Conservation (phyloP, 2,888 invertebrate species). For the Chymomyza fuscimana region DNA sequence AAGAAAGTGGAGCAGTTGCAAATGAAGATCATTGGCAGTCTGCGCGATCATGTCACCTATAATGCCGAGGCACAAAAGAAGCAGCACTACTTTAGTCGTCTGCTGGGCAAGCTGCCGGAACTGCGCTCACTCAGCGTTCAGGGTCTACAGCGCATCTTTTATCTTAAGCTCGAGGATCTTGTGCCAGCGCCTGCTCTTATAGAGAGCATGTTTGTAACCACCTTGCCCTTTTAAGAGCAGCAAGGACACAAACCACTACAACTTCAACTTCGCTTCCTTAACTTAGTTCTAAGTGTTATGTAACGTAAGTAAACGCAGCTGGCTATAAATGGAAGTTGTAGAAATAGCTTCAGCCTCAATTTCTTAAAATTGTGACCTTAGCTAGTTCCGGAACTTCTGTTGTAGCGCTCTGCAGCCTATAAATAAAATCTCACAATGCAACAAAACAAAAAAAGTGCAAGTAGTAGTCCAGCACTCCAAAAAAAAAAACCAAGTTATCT, state of each 20-base stretch:
- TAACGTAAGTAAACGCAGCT: constrained; percentile 23
- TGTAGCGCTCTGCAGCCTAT: background rate
- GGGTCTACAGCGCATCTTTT: constrained; percentile 96
- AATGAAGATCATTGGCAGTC: constrained; percentile 96
- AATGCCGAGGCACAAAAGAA: constrained; percentile 93
- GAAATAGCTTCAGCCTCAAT: constrained; percentile 1
- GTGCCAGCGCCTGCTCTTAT: constrained; percentile 95
- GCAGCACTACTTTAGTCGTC: constrained; percentile 95
- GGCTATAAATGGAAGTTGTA: constrained; percentile 35
- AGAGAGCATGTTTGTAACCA: constrained; percentile 97
- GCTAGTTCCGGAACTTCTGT: background rate
- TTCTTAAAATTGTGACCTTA: background rate
- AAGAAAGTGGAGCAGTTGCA: constrained; percentile 96
- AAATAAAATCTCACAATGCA: background rate
- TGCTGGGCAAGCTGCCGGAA: constrained; percentile 95
- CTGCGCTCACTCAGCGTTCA: constrained; percentile 95
- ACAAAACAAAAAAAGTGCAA: constrained; percentile 1
- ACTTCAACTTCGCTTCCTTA: constrained; percentile 48
- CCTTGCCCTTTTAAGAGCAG: constrained; percentile 91
- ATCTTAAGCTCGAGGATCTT: constrained; percentile 94
- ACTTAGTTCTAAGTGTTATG: constrained; percentile 36
- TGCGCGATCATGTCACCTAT: constrained; percentile 97
- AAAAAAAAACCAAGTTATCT: background rate
- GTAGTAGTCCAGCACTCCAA: background rate
- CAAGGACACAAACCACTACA: constrained; percentile 20